A percentile compares a stretch with the other conserved stretches of the same genome.
phyloP scores from a whole-genome alignment of 2,113 vertebrate genomes.

The Perccottus glenii region DNA sequence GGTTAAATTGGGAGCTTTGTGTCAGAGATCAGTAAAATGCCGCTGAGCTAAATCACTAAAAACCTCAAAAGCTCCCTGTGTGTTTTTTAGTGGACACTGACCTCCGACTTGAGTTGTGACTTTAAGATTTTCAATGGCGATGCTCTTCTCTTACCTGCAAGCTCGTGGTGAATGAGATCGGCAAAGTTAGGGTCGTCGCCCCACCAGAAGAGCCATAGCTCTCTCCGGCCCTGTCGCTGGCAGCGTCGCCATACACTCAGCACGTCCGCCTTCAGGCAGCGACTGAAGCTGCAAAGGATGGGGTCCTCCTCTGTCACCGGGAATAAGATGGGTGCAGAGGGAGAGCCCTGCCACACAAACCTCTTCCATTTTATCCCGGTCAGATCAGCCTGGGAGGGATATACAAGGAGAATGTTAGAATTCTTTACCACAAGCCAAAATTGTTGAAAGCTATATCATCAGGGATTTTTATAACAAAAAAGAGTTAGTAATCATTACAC shows the following conservation, averaged over 20 bases:
- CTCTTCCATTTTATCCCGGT: constrained; percentile 99
- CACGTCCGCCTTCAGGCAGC: constrained; percentile 95
- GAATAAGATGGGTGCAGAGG: constrained; percentile 95
- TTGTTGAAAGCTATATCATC: no score
- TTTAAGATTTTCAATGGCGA: no score
- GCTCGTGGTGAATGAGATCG: constrained; percentile 94
- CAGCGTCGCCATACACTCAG: constrained; percentile 94
- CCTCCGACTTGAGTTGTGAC: neutral
- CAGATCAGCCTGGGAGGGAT: constrained; percentile 86
- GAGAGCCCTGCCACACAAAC: constrained; percentile 96
- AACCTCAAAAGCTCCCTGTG: constrained; percentile 1
- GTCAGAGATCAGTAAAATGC: constrained; percentile 2
- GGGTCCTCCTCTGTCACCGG: constrained; percentile 98
- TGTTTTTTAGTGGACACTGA: constrained; percentile 11
- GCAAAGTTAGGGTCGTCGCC: constrained; percentile 95
- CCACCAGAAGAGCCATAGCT: constrained; percentile 99
- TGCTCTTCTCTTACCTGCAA: constrained; percentile 81
- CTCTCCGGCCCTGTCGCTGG: constrained; percentile 91
- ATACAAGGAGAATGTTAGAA: constrained; percentile 5
- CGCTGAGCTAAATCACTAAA: constrained; percentile 24
- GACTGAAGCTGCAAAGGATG: constrained; percentile 97
- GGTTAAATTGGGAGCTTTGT: neutral
- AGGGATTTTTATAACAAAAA: no score
- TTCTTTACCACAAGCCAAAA: neutral
- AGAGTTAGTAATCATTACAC: neutral